phyloP scores from a whole-genome alignment of 1,140 invertebrate species.

The Periplaneta americana region DNA sequence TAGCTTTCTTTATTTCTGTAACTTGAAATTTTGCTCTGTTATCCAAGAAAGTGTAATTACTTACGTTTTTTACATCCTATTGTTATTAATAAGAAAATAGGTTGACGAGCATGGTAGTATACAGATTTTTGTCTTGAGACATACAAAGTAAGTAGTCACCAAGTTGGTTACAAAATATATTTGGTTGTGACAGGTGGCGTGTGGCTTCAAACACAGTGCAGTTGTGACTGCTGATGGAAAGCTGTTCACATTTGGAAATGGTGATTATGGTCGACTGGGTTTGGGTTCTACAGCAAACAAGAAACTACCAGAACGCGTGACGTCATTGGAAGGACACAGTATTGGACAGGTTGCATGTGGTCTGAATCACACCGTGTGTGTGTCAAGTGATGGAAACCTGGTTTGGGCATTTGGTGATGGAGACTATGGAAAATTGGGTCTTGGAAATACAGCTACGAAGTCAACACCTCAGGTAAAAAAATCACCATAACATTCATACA shows the following conservation, averaged over 20 bases:
- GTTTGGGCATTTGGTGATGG: conserved; percentile 65
- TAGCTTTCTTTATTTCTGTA: no score
- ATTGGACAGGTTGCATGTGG: conserved; percentile 53
- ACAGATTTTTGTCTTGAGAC: no score
- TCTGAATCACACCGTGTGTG: conserved; percentile 57
- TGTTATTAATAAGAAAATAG: no score
- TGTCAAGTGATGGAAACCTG: conserved; percentile 48
- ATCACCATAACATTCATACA: no score
- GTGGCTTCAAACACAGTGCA: conserved; percentile 64
- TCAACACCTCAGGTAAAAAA: conserved; percentile 42
- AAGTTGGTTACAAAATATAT: no score
- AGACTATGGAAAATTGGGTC: conserved; percentile 59
- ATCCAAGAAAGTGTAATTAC: no score
- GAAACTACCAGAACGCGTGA: conserved; percentile 53
- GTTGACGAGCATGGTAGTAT: no score
- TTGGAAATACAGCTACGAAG: conserved; percentile 50
- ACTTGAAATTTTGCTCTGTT: no score
- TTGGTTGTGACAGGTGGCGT: conserved; percentile 43
- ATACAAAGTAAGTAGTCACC: no score
- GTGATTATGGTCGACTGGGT: conserved; percentile 59
- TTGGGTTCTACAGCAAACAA: conserved; percentile 54
- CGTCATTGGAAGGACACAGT: conserved; percentile 38
- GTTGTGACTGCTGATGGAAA: conserved; percentile 59
- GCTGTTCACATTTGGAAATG: conserved; percentile 62
- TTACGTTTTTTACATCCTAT: no score